A percentile compares a stretch with the other conserved stretches of the same genome.
phyloP scores from a whole-genome alignment of 1,140 invertebrate species.

The Holcopasites calliopsidis region DNA sequence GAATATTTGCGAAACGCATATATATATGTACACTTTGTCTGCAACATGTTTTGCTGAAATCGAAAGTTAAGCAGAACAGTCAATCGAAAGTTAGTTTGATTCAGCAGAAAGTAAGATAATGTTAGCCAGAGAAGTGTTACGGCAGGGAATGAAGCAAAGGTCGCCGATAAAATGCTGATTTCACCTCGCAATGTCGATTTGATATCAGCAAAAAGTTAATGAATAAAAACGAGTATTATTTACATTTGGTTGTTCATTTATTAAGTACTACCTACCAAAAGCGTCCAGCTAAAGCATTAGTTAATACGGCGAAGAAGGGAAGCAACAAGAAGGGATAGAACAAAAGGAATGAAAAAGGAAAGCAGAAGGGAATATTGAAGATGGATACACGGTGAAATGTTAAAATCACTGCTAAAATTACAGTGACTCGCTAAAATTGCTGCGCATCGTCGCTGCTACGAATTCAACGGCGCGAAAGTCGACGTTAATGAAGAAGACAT shows the following conservation, averaged over 20 bases:
- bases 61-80: not conserved
- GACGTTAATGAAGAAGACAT: not conserved
- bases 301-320: too few relatives aligned
- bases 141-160: constrained; percentile 38
- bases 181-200: constrained; percentile 9
- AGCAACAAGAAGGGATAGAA: too few relatives aligned
- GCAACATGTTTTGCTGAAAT: not conserved
- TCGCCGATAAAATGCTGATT: constrained; percentile 36
- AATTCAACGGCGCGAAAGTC: not conserved
- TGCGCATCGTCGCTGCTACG: too few relatives aligned
- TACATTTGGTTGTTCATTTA: too few relatives aligned
- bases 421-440: too few relatives aligned
- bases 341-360: too few relatives aligned
- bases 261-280: too few relatives aligned
- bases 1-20: not conserved
- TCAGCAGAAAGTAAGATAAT: constrained; percentile 20
- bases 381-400: too few relatives aligned
- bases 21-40: not conserved
- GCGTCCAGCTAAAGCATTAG: too few relatives aligned
- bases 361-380: too few relatives aligned
- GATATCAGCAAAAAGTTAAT: constrained; percentile 17
- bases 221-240: constrained; percentile 14
- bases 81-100: constrained; percentile 5
- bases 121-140: constrained; percentile 8
- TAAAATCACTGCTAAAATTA: too few relatives aligned